phyloP scores from a whole-genome alignment of 2,113 vertebrate genomes.

The Cavia porcellus region DNA sequence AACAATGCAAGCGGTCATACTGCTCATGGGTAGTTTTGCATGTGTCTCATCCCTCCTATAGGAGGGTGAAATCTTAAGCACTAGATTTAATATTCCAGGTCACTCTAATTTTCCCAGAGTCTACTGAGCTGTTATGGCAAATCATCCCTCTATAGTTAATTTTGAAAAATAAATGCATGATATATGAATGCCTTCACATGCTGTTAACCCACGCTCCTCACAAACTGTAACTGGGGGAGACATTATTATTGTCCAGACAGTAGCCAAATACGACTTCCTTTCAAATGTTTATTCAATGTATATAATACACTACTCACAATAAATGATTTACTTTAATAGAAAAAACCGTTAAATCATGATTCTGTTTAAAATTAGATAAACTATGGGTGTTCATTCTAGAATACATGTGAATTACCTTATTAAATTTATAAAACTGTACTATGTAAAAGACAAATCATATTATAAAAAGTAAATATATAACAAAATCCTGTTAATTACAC shows the following conservation, averaged over 20 bases:
- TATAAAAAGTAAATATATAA: not conserved
- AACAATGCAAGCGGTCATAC: conserved; percentile 69
- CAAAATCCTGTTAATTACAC: not conserved
- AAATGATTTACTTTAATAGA: not conserved
- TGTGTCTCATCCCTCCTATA: not conserved
- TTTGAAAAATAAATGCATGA: conserved; percentile 58
- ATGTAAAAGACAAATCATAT: conserved; percentile 23
- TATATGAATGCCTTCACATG: conserved; percentile 46
- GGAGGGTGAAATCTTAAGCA: conserved; percentile 58
- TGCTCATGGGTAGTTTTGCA: not conserved
- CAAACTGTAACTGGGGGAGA: not conserved
- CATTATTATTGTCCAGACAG: not conserved
- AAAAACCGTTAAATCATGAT: conserved; percentile 18
- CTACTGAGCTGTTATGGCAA: conserved; percentile 60
- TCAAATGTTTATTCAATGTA: not conserved
- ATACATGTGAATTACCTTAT: not conserved
- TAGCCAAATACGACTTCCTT: conserved; percentile 34
- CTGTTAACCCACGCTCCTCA: conserved; percentile 24
- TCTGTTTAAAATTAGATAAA: not conserved
- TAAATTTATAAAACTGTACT: conserved; percentile 3
- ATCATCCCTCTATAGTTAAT: conserved; percentile 64
- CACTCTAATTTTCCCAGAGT: conserved; percentile 57
- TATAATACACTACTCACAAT: not conserved
- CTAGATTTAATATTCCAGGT: conserved; percentile 63
- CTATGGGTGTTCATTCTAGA: not conserved